A percentile compares a stretch with the other conserved stretches of the same genome.
phyloP scores from a whole-genome alignment of 2,113 vertebrate genomes.

The Rhinolophus ferrumequinum region DNA sequence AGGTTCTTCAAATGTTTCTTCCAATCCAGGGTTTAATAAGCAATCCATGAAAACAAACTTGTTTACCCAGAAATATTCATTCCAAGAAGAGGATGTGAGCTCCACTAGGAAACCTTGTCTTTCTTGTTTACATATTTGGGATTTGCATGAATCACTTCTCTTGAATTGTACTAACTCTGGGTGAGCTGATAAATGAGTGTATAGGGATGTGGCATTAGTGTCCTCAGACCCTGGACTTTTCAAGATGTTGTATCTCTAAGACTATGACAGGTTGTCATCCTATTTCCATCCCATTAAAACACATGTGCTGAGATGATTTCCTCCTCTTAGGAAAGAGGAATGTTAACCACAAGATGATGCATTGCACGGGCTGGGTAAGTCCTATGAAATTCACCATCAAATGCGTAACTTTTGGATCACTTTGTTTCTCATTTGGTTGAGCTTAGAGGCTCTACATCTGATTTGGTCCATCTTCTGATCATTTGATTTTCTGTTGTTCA shows the following conservation, averaged over 20 bases:
- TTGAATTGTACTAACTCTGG: not conserved
- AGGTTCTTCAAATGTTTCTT: not conserved
- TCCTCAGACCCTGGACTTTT: not conserved
- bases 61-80: not conserved
- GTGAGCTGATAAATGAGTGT: not conserved
- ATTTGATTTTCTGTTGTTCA: slow-evolving; percentile 47
- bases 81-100: not conserved
- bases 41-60: not conserved
- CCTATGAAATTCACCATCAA: not conserved
- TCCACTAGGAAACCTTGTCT: not conserved
- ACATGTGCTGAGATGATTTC: not conserved
- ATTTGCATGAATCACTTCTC: not conserved
- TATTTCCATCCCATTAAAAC: not conserved
- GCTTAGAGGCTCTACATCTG: slow-evolving; percentile 35
- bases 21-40: not conserved
- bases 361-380: not conserved
- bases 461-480: slow-evolving; percentile 43
- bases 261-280: not conserved
- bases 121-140: not conserved
- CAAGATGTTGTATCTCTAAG: not conserved
- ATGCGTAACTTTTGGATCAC: slow-evolving; percentile 1
- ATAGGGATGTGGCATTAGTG: not conserved
- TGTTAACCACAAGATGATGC: slow-evolving; percentile 30
- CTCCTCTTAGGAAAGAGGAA: not conserved
- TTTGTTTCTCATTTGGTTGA: not conserved